Conservation (phyloP, 2,797 vertebrate genomes). For the Brachyrhaphis roseni region DNA sequence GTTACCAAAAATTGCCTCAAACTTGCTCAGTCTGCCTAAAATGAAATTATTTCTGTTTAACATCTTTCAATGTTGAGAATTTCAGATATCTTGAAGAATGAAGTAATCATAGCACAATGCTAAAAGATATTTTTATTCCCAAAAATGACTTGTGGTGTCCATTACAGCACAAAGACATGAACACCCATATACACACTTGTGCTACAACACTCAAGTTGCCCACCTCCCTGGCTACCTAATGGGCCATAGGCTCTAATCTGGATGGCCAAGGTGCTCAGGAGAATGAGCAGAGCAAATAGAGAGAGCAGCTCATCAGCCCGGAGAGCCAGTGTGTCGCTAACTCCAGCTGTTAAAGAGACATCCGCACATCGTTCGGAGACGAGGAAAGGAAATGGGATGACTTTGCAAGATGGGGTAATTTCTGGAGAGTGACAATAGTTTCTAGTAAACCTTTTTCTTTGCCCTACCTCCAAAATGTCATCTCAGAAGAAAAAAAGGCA, state of each 20-base stretch:
- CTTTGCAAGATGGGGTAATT: slow-evolving; percentile 50
- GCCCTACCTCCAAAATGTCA: slow-evolving; percentile 18
- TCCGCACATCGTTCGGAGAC: slow-evolving; percentile 61
- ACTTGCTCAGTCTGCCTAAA: background rate
- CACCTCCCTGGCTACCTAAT: slow-evolving; percentile 83
- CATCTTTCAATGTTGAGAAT: slow-evolving; percentile 22
- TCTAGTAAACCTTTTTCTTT: slow-evolving; percentile 34
- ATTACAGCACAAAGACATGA: slow-evolving; percentile 39
- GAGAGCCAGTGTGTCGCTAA: slow-evolving; percentile 58
- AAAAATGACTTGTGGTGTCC: slow-evolving; percentile 38
- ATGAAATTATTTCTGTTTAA: background rate
- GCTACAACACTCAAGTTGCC: slow-evolving; percentile 50
- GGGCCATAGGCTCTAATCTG: slow-evolving; percentile 81
- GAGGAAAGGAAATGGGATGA: slow-evolving; percentile 49
- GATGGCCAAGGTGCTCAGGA: slow-evolving; percentile 68
- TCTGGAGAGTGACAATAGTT: slow-evolving; percentile 52
- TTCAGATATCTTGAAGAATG: slow-evolving; percentile 25
- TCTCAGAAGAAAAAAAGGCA: slow-evolving; percentile 15
- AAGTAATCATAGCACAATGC: slow-evolving; percentile 18
- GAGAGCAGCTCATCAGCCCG: slow-evolving; percentile 70
- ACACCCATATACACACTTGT: slow-evolving; percentile 44
- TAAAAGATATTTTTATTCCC: slow-evolving; percentile 16
- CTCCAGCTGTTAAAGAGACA: slow-evolving; percentile 75
- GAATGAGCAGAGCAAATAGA: slow-evolving; percentile 74
- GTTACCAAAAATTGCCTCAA: background rate